phyloP scores from a whole-genome alignment of 2,888 invertebrate genomes.

The Tetragonisca angustula region DNA sequence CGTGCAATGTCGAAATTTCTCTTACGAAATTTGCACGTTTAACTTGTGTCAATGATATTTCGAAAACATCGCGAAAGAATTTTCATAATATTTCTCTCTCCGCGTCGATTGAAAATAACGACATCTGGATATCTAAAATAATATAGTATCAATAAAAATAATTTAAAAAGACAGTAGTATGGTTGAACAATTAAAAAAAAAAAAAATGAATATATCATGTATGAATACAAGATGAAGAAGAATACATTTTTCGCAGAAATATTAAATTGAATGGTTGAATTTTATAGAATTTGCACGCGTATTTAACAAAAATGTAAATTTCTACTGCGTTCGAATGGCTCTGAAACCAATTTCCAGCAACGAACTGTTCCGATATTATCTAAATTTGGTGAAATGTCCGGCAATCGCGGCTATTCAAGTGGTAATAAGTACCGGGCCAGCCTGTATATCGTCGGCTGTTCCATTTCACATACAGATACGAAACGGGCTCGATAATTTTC shows the following conservation, averaged over 20 bases:
- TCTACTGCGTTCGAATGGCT: background rate
- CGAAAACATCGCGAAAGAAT: too few relatives aligned
- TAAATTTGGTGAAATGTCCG: background rate
- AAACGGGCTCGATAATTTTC: constrained; percentile 4
- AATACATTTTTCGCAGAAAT: too few relatives aligned
- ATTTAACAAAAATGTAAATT: background rate
- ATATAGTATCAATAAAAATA: too few relatives aligned
- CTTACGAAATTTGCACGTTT: background rate
- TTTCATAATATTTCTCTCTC: background rate
- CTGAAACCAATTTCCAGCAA: background rate
- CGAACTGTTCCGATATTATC: background rate
- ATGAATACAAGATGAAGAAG: too few relatives aligned
- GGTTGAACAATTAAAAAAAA: too few relatives aligned
- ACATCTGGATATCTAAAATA: too few relatives aligned
- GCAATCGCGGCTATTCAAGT: background rate
- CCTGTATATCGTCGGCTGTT: background rate
- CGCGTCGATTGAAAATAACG: background rate
- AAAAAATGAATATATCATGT: too few relatives aligned
- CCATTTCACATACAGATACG: background rate
- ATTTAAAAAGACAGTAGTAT: too few relatives aligned
- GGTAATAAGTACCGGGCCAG: background rate
- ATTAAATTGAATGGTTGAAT: background rate
- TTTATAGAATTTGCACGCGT: background rate
- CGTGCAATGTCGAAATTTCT: background rate
- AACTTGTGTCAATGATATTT: background rate